Evolutionary conservation across 2,888 invertebrate genomes (phyloP).

Genomic region (Cyaniris semiargus): DNA sequence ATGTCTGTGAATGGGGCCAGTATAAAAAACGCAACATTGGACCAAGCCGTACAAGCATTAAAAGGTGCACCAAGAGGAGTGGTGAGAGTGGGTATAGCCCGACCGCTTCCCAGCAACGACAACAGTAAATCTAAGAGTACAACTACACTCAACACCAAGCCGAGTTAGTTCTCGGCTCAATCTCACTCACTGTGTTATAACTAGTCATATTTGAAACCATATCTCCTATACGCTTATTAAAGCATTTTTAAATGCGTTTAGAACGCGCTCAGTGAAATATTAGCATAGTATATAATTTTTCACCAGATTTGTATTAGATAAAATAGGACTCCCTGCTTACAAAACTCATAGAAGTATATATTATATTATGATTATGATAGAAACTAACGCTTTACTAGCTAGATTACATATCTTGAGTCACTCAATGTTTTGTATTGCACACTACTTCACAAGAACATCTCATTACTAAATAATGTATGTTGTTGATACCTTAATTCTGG

Average conservation of each 20-base stretch:
- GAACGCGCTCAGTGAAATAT: constrained; percentile 40
- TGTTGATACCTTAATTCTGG: constrained; percentile 29
- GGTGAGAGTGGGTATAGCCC: constrained; percentile 95
- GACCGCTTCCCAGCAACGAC: constrained; percentile 83
- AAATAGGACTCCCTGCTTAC: constrained; percentile 39
- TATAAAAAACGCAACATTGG: constrained; percentile 94
- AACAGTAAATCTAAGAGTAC: constrained; percentile 66
- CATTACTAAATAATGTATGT: neutral
- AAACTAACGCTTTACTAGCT: constrained; percentile 73
- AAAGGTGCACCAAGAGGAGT: constrained; percentile 95
- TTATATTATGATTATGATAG: constrained; percentile 56
- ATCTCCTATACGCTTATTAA: constrained; percentile 56
- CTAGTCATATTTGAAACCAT: constrained; percentile 75
- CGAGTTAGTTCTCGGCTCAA: constrained; percentile 63
- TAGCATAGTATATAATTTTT: constrained; percentile 35
- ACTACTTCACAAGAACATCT: constrained; percentile 47
- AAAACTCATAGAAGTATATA: constrained; percentile 50
- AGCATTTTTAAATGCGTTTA: constrained; percentile 54
- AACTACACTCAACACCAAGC: constrained; percentile 62
- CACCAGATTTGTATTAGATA: constrained; percentile 35
- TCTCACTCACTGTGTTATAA: constrained; percentile 48
- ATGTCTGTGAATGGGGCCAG: constrained; percentile 94
- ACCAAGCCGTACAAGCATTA: constrained; percentile 96
- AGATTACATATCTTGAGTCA: constrained; percentile 39
- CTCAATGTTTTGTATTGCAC: constrained; percentile 63